Evolutionary conservation across 2,888 invertebrate species (phyloP), one percentile per base, ranked within the genome.

Genomic region (Syritta pipiens): DNA sequence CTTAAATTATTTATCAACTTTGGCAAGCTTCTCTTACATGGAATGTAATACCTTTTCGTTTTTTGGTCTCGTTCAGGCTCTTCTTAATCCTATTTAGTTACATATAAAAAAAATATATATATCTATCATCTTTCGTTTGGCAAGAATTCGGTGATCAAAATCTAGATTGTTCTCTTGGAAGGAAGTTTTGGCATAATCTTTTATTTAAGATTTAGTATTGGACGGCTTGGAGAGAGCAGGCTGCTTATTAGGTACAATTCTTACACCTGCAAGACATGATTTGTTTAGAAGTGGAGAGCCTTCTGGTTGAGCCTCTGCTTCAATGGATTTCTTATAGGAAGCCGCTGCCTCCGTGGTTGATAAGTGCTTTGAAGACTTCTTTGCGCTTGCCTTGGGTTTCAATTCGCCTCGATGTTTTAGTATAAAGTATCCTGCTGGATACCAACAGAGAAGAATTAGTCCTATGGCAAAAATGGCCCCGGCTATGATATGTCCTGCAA

Each of bases 401-500:
- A 81, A 19, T n/a, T 72, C 65, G 7, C 62, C 72, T 35, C 79
- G 79, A 19, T 10, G 35, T 59, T 62, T 59, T 1, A 72, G 67
- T 22, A 82, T 60, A 0, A 75, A 24, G 32, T 57, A 63, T 0
- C 65, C 65, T n/a, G 81, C 57, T 37, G 88, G 88, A 59, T 84
- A 83, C 88, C 88, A 89, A 46, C 87, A 85, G n/a, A 89, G 82
- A 24, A 89, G 82, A 6, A 89, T 83, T 3, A 90, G 74, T 24
- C 91, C 91, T 9, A 90, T 76, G 10, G 88, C 83, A 60, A 90
- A 85, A 44, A 90, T 89, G 3, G 90, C 82, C 3, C 90, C 87
- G 0, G 91, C 89, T 2, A 90, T 88, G 35, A 92, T 88, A 19
- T 90, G 88, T 0, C 91, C 91, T 26, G 91, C 88, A 9, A 87